A percentile compares a stretch with the other conserved stretches of the same genome.
These are phyloP conservation scores for Onychostoma macrolepis DNA, from an alignment of 2,113 vertebrate species.

Conservation along the genomic window DNA sequence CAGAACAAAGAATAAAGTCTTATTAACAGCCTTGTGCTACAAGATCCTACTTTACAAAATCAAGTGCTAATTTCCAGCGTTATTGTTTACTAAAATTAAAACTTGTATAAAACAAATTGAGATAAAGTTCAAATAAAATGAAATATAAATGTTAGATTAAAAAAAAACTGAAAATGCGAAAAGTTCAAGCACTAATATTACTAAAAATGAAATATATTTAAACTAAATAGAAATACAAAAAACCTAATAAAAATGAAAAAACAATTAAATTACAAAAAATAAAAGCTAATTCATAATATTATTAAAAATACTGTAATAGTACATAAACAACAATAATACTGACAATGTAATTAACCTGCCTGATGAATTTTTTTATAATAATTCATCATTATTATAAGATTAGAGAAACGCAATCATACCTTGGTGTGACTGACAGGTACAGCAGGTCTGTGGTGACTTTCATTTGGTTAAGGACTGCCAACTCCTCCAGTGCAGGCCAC, in stretches of 20 bases:
- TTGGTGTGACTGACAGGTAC: slow-evolving; percentile 66
- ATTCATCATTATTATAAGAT: not conserved
- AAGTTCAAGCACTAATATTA: not conserved
- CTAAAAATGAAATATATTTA: not conserved
- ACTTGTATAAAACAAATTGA: not conserved
- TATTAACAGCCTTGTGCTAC: not conserved
- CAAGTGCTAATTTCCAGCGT: not conserved
- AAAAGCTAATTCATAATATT: not conserved
- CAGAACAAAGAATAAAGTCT: not conserved
- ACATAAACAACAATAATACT: not conserved
- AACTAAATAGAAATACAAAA: not conserved
- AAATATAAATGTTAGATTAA: not conserved
- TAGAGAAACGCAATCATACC: slow-evolving; percentile 60
- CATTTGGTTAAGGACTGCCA: slow-evolving; percentile 88
- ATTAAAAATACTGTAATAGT: not conserved
- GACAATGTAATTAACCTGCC: not conserved
- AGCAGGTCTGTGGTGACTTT: slow-evolving; percentile 82
- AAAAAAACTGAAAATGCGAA: not conserved
- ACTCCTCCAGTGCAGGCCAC: slow-evolving; percentile 89
- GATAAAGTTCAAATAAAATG: not conserved
- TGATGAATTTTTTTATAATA: not conserved
- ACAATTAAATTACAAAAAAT: not conserved
- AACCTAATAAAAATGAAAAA: not conserved
- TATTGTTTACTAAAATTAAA: not conserved
- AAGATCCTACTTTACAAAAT: not conserved